Evolutionary conservation across 64 coral and sea anemone species (phyloP).

Genomic region (Acropora tenuis): DNA sequence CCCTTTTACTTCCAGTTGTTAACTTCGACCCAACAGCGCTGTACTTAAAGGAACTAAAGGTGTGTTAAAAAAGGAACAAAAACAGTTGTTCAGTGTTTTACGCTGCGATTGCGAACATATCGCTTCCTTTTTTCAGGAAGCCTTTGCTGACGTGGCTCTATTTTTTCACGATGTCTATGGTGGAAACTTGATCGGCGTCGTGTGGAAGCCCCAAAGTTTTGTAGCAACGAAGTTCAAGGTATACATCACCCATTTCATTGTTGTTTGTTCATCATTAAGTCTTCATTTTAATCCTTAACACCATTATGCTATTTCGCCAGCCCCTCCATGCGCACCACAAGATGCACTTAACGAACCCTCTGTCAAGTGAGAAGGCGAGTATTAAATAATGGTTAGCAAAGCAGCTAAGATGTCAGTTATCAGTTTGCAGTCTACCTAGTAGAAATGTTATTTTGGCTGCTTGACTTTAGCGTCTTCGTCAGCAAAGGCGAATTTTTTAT

Average conservation of each 20-base stretch:
- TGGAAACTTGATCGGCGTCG: constrained; percentile 75
- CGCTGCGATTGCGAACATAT: no score
- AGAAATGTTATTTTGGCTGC: not conserved
- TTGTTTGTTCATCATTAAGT: not conserved
- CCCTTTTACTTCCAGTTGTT: constrained; percentile 67
- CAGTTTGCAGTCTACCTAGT: no score
- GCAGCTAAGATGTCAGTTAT: not conserved
- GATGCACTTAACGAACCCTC: not conserved
- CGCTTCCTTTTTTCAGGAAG: constrained; percentile 48
- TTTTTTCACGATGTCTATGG: constrained; percentile 88
- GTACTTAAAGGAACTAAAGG: constrained; percentile 83
- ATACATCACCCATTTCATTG: not conserved
- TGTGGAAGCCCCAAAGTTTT: constrained; percentile 89
- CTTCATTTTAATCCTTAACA: not conserved
- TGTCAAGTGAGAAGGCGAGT: constrained; percentile 2
- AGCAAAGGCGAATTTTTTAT: not conserved
- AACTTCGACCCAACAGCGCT: constrained; percentile 85
- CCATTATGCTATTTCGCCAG: not conserved
- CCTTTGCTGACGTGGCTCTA: constrained; percentile 84
- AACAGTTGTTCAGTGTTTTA: no score
- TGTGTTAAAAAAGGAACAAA: not conserved
- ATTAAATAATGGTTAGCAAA: not conserved
- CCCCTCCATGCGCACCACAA: constrained; percentile 23
- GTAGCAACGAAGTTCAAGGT: constrained; percentile 78
- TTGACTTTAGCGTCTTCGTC: not conserved